Base-by-base conservation (phyloP, 1,140 invertebrate genomes). In the Chironomus tepperi region DNA sequence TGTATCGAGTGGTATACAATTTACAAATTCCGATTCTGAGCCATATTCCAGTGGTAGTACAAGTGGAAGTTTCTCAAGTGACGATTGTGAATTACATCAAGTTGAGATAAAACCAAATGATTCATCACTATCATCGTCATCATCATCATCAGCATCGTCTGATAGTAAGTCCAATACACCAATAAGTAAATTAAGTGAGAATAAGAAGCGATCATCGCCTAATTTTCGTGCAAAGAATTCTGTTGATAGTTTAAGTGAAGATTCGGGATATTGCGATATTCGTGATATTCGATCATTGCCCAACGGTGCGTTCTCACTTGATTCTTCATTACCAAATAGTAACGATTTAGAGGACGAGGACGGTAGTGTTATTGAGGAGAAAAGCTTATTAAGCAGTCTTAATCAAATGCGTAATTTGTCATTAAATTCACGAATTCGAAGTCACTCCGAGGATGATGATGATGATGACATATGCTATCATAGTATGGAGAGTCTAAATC, bases 191-290 rank as follows among this genome's bases (percentile, higher is more conserved):
- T 47, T 16, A 21, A 57, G 16, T 21, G 73, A 74, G 16, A 47
- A 74, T 24, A 74, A 15, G 0, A 74, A 47, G 3, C 19, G 18
- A 57, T 57, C n/a, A 57, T 57, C n/a, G 19, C 19, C n/a, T 10
- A 18, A 21, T 19, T 75, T 65, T 43, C 74, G 75, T 24, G 84
- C 86, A 15, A 86, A 87, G 76, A 86, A 87, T 77, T 91, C 89
- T 34, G 86, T 86, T 2, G 90, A 91, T 78, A 91, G 91, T 84
- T 81, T 91, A 57, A 90, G 89, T 77, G 89, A 91, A 78, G 90
- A 91, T 81, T 90, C 89, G 76, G 90, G 90, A 18, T 91, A 90
- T 81, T 88, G 89, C 75, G 88, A 89, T 34, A 34, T 34, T 77
- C 85, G 86, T 70, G 65, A 70, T 10, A 70, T 70, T 70, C 65